Conservation (phyloP, 2,797 vertebrate genomes). For the Crenichthys baileyi region DNA sequence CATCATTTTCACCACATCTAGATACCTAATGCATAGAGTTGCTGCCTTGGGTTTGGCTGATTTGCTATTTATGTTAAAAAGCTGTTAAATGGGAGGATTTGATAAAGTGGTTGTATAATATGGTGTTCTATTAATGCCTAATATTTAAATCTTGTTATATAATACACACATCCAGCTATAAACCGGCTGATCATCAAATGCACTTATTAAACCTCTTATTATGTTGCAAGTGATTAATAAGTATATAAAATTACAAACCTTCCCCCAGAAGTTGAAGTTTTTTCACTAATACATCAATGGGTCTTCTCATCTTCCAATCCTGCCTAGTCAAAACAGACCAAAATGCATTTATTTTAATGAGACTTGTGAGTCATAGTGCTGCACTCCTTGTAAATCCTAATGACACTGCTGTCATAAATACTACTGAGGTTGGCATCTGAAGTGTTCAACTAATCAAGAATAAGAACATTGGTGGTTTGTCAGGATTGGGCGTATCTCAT, state of each 20-base stretch:
- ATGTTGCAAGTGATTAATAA: conserved; percentile 23
- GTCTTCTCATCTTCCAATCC: conserved; percentile 20
- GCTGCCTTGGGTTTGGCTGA: background rate
- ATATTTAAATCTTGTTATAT: conserved; percentile 4
- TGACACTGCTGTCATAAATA: conserved; percentile 40
- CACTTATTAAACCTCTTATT: conserved; percentile 10
- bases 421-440: conserved; percentile 32
- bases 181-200: conserved; percentile 10
- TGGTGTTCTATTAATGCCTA: background rate
- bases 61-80: background rate
- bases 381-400: conserved; percentile 51
- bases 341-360: conserved; percentile 40
- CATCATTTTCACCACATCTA: background rate
- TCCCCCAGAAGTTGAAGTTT: conserved; percentile 34
- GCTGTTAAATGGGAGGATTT: background rate
- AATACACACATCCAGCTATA: conserved; percentile 7
- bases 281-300: conserved; percentile 35
- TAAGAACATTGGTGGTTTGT: conserved; percentile 21
- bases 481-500: conserved; percentile 15
- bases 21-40: background rate
- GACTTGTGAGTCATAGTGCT: conserved; percentile 49
- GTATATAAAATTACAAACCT: conserved; percentile 16
- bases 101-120: background rate
- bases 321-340: conserved; percentile 50
- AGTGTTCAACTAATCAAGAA: conserved; percentile 48